Percentiles rank a stretch among this genome's conserved stretches.
phyloP scores from a whole-genome alignment of 2,888 invertebrate species.

The Mesorhabditis spiculigera region DNA sequence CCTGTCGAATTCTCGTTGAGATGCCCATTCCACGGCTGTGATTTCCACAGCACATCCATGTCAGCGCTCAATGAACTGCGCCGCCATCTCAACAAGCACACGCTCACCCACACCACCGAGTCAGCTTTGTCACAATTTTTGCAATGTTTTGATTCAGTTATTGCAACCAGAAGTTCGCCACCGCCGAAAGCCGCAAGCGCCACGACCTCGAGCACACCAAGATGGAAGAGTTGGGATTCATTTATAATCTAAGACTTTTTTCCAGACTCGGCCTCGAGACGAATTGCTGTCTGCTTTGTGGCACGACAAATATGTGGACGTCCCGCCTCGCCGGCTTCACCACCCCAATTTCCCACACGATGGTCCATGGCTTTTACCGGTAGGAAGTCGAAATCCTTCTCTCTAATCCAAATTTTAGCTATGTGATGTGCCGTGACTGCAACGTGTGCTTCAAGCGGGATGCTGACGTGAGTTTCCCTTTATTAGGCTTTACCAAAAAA shows the following conservation, averaged over 20 bases:
- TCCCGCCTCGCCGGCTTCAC: neutral
- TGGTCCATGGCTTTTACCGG: neutral
- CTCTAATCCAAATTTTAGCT: neutral
- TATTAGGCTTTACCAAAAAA: too few species aligned
- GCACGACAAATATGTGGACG: conserved; percentile 2
- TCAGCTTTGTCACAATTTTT: neutral
- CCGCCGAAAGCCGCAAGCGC: neutral
- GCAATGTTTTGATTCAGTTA: neutral
- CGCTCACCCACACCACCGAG: neutral
- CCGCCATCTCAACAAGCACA: neutral
- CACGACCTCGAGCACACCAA: neutral
- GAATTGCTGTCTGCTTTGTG: conserved; percentile 4
- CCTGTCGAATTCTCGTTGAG: neutral
- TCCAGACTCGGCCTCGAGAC: neutral
- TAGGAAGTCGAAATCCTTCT: neutral
- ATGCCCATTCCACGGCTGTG: conserved; percentile 5
- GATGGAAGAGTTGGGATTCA: neutral
- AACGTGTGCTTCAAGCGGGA: conserved; percentile 2
- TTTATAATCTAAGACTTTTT: neutral
- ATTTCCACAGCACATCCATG: neutral
- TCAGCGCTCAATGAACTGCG: neutral
- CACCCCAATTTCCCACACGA: neutral
- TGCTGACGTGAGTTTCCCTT: neutral
- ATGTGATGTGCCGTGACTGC: conserved; percentile 2
- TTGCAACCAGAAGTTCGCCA: neutral